These are phyloP conservation scores for Epinotia demarniana DNA, from an alignment of 2,888 invertebrate genomes.

Conservation along the genomic window DNA sequence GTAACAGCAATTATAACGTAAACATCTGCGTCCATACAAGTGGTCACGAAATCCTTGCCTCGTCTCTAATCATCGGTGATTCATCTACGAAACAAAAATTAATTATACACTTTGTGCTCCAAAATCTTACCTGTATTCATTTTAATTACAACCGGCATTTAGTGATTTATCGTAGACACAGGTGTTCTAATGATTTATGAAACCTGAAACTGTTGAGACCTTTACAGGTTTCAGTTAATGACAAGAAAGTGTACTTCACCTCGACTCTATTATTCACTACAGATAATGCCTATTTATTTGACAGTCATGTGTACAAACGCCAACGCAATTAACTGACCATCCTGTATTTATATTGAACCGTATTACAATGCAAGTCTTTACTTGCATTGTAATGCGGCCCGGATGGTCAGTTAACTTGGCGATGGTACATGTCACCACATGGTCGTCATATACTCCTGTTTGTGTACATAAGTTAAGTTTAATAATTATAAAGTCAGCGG, in stretches of 20 bases:
- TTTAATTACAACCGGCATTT: slow-evolving; percentile 77
- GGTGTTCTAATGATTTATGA: slow-evolving; percentile 74
- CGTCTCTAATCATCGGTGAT: slow-evolving; percentile 79
- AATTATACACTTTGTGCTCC: slow-evolving; percentile 76
- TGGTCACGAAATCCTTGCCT: slow-evolving; percentile 66
- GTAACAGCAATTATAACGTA: slow-evolving; percentile 73
- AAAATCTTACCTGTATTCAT: slow-evolving; percentile 76
- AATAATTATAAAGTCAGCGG: slow-evolving; percentile 64
- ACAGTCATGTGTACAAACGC: neutral
- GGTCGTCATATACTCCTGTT: neutral
- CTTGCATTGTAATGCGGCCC: too few relatives aligned
- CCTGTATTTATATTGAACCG: too few relatives aligned
- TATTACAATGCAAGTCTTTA: too few relatives aligned
- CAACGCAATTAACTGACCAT: too few relatives aligned
- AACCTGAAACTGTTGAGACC: slow-evolving; percentile 47
- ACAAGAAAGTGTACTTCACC: neutral
- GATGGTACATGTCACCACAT: slow-evolving; percentile 29
- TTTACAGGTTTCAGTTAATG: neutral
- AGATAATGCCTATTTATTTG: neutral
- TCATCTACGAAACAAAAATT: slow-evolving; percentile 79
- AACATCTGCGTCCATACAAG: slow-evolving; percentile 76
- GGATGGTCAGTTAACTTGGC: too few relatives aligned
- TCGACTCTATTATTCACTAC: slow-evolving; percentile 20
- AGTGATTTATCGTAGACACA: slow-evolving; percentile 76
- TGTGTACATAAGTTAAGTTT: slow-evolving; percentile 49